Percentiles rank a stretch among this genome's conserved stretches.
Conservation (phyloP, 2,888 invertebrate species). For the Coleophora flavipennella region DNA sequence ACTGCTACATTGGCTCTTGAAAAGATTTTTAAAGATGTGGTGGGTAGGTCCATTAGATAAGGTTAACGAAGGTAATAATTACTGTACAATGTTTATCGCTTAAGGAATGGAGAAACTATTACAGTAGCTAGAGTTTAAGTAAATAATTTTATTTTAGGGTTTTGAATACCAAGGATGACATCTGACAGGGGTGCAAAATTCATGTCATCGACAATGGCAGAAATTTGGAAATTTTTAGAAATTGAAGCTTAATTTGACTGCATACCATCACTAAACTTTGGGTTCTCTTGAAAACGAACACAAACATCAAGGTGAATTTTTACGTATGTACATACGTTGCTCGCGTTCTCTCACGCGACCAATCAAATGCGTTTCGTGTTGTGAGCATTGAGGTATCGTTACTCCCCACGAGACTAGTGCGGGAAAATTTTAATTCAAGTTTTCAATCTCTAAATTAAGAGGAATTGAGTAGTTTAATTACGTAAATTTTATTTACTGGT, state of each 20-base stretch:
- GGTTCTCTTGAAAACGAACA: conserved; percentile 12
- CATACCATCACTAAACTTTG: conserved; percentile 14
- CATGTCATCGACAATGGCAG: conserved; percentile 5
- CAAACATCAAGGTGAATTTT: conserved; percentile 8
- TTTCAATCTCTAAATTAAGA: too few species aligned
- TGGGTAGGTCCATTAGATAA: background rate
- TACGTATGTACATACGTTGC: too few species aligned
- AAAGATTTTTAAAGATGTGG: conserved; percentile 4
- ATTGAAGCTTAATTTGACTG: conserved; percentile 11
- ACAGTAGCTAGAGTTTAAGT: background rate
- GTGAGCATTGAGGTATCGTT: too few species aligned
- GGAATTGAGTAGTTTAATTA: too few species aligned
- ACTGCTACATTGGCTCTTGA: conserved; percentile 6
- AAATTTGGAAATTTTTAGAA: conserved; percentile 10
- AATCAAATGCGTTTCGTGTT: too few species aligned
- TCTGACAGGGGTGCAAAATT: conserved; percentile 10
- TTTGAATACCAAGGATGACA: conserved; percentile 7
- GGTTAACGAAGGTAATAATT: background rate
- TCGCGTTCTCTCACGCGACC: too few species aligned
- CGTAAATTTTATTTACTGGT: too few species aligned
- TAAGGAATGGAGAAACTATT: background rate
- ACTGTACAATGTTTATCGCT: conserved; percentile 2
- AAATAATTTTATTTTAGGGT: conserved; percentile 4
- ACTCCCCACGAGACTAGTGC: too few species aligned
- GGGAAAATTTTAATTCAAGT: too few species aligned